Evolutionary conservation across 1,140 invertebrate genomes (phyloP), one percentile per base, ranked within the genome.

Genomic region (Danaus melanippus): DNA sequence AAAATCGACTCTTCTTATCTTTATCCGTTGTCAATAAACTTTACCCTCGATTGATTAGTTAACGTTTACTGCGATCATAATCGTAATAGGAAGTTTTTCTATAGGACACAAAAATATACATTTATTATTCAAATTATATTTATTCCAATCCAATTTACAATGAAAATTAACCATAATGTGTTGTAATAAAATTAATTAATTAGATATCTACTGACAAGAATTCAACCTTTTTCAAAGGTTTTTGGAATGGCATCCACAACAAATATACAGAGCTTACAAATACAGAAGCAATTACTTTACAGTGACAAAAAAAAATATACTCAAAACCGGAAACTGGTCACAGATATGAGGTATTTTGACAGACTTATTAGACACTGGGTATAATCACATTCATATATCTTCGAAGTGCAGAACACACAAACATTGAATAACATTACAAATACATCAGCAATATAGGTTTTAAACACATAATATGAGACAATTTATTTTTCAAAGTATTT

Each of bases 121-220:
- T 32, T 2, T 7, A 32, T 8, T 66, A 67, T 67, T 73, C 56
- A 77, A 76, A 70, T 76, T 74, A 71, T 69, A 70, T 79, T 79
- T 84, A 79, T 77, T 81, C 69, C 73, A 79, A 77, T 79, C 67
- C 66, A 81, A 76, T 78, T 79, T 81, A 83, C 73, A 81, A 66
- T 76, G 60, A 74, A 79, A 79, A 73, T 71, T 61, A 60, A 60
- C 60, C 42, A 69, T 74, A 79, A 79, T 68, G 76, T 71, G 70
- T 74, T 73, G 67, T 70, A 73, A 69, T 76, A 70, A 74, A 74
- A 74, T 62, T 73, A 77, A 70, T 53, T 45, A 51, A 53, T 70
- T 66, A 53, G 45, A 55, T 79, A 80, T 64, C 81, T 84, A 84
- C 76, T 84, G 81, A 84, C 81, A 84, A 84, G 81, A 84, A 76